A percentile compares a stretch with the other conserved stretches of the same genome.
Evolutionary conservation across 2,113 vertebrate genomes (phyloP).

Genomic region (Eublepharis macularius): DNA sequence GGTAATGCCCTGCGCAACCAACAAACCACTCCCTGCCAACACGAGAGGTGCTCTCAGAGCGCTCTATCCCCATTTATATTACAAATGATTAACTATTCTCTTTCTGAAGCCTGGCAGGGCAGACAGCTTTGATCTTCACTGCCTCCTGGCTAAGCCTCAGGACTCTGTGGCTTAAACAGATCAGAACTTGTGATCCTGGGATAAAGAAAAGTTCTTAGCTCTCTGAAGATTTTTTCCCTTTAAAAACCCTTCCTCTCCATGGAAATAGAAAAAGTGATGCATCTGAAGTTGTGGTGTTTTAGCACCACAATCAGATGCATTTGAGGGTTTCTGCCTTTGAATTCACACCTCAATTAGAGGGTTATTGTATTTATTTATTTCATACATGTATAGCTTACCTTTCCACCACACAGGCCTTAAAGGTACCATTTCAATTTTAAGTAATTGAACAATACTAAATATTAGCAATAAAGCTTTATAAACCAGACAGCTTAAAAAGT

Average conservation of each 20-base stretch:
- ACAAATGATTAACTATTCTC: conserved; percentile 57
- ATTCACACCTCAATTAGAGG: neutral
- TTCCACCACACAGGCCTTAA: too few relatives aligned
- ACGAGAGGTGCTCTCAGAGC: conserved; percentile 12
- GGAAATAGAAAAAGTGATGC: neutral
- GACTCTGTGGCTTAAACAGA: conserved; percentile 38
- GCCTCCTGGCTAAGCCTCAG: conserved; percentile 51
- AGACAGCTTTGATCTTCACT: conserved; percentile 48
- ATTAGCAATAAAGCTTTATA: too few relatives aligned
- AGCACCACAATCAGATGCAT: neutral
- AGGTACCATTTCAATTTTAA: too few relatives aligned
- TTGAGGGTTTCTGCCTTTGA: neutral
- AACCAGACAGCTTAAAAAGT: too few relatives aligned
- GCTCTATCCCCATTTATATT: conserved; percentile 32
- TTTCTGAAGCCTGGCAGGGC: conserved; percentile 40
- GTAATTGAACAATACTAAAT: too few relatives aligned
- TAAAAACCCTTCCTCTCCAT: neutral
- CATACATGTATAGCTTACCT: too few relatives aligned
- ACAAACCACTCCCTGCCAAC: neutral
- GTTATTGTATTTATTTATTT: neutral
- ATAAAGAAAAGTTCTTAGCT: conserved; percentile 31
- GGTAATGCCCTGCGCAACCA: neutral
- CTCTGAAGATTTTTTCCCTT: conserved; percentile 21
- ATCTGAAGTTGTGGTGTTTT: neutral
- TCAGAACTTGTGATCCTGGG: conserved; percentile 56